Evolutionary conservation across 2,888 invertebrate species (phyloP).

Genomic region (Saturnia japonica): DNA sequence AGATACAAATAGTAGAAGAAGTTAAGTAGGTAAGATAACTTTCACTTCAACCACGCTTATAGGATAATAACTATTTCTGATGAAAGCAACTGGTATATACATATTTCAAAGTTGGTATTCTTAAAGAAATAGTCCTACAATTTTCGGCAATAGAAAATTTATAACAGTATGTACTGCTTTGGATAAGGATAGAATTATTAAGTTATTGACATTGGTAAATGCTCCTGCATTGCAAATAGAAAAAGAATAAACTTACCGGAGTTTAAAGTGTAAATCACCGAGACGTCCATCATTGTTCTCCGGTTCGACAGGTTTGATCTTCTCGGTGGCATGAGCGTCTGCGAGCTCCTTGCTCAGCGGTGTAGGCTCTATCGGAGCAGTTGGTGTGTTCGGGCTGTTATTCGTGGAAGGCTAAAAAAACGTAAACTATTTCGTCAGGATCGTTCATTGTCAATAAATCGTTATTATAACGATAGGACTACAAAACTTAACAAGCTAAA

Average conservation of each 20-base stretch:
- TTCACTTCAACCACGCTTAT: no score
- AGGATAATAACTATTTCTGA: no score
- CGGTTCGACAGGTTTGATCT: slow-evolving; percentile 64
- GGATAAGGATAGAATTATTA: neutral
- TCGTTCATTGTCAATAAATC: neutral
- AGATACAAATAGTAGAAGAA: no score
- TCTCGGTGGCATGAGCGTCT: slow-evolving; percentile 74
- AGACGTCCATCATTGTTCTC: slow-evolving; percentile 85
- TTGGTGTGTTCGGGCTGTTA: slow-evolving; percentile 66
- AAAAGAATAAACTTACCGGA: slow-evolving; percentile 79
- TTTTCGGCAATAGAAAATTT: neutral
- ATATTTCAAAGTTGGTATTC: no score
- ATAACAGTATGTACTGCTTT: neutral
- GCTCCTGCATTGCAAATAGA: neutral
- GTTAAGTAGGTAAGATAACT: no score
- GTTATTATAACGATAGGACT: no score
- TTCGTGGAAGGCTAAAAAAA: slow-evolving; percentile 55
- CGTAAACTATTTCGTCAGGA: neutral
- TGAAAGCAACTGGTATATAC: no score
- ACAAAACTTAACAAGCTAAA: no score
- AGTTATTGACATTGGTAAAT: neutral
- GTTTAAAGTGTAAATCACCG: slow-evolving; percentile 94
- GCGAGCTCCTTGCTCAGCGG: slow-evolving; percentile 77
- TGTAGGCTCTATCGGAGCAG: slow-evolving; percentile 58
- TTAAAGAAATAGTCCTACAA: no score